Percentiles rank a stretch among this genome's conserved stretches.
These are phyloP conservation scores for Ascaphus truei DNA, from an alignment of 2,113 vertebrate genomes.

Conservation along the genomic window DNA sequence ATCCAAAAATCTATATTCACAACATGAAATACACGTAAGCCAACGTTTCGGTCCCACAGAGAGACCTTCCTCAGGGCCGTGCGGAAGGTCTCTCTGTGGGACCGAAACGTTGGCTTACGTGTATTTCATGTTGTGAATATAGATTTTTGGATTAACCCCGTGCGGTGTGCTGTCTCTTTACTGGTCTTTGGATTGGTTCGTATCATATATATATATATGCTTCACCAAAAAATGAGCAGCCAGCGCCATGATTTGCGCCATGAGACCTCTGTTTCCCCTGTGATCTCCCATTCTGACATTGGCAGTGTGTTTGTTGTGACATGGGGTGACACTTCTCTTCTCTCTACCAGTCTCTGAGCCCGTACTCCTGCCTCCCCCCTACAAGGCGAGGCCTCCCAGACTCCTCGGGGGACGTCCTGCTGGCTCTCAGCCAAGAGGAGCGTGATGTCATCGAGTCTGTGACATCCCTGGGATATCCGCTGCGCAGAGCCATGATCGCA, in stretches of 20 bases:
- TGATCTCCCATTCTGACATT: not conserved
- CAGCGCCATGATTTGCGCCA: not conserved
- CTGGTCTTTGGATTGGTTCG: too few relatives aligned
- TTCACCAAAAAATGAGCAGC: not conserved
- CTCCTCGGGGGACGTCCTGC: conserved; percentile 73
- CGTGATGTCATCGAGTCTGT: conserved; percentile 75
- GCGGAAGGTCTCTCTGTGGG: too few relatives aligned
- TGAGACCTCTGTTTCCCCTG: not conserved
- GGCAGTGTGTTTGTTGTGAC: not conserved
- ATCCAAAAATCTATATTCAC: too few relatives aligned
- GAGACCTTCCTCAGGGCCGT: too few relatives aligned
- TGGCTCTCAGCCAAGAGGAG: conserved; percentile 82
- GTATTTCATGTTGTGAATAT: too few relatives aligned
- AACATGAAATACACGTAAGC: too few relatives aligned
- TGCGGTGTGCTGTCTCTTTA: too few relatives aligned
- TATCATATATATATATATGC: not conserved
- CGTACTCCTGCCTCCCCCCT: conserved; percentile 58
- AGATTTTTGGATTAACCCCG: too few relatives aligned
- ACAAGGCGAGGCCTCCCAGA: conserved; percentile 48
- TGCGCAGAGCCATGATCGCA: conserved; percentile 78
- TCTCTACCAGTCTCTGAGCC: conserved; percentile 63
- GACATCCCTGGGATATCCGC: conserved; percentile 76
- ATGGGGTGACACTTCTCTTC: not conserved
- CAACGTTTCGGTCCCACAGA: too few relatives aligned
- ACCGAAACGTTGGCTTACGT: too few relatives aligned